These are phyloP conservation scores for Physella acuta DNA, from an alignment of 1,140 invertebrate species.

Conservation along the genomic window DNA sequence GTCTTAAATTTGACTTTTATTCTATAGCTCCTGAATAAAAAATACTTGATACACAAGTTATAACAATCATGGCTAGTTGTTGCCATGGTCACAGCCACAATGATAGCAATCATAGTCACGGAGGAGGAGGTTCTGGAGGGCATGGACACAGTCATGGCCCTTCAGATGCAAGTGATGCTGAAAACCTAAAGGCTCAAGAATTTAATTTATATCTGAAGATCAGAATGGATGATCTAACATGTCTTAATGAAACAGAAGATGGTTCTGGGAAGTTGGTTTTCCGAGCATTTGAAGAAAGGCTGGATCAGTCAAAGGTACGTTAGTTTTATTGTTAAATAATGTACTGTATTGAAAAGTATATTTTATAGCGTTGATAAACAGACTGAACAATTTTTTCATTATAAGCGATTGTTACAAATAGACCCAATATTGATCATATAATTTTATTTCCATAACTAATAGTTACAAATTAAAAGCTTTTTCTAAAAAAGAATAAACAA, in stretches of 20 bases:
- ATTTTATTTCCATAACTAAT: too few relatives aligned
- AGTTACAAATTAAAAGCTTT: too few relatives aligned
- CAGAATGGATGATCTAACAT: slow-evolving; percentile 22
- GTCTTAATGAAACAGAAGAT: slow-evolving; percentile 23
- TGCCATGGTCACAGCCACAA: slow-evolving; percentile 1
- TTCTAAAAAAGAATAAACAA: too few relatives aligned
- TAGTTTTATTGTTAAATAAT: too few relatives aligned
- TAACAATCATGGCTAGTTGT: neutral
- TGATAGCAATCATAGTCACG: slow-evolving; percentile 19
- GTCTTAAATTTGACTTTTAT: too few relatives aligned
- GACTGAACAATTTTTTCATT: too few relatives aligned
- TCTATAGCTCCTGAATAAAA: too few relatives aligned
- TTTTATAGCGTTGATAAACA: too few relatives aligned
- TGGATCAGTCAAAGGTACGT: slow-evolving; percentile 19
- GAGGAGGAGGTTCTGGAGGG: neutral
- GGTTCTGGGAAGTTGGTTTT: slow-evolving; percentile 19
- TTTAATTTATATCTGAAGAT: slow-evolving; percentile 27
- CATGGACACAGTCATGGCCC: slow-evolving; percentile 22
- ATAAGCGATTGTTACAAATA: too few relatives aligned
- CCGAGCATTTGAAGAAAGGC: slow-evolving; percentile 19
- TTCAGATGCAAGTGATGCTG: slow-evolving; percentile 17
- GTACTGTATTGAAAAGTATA: too few relatives aligned
- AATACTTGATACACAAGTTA: too few relatives aligned
- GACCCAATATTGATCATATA: too few relatives aligned
- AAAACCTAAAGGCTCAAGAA: slow-evolving; percentile 17